Evolutionary conservation across 2,888 invertebrate genomes (phyloP).

Genomic region (Hofmannophila pseudospretella): DNA sequence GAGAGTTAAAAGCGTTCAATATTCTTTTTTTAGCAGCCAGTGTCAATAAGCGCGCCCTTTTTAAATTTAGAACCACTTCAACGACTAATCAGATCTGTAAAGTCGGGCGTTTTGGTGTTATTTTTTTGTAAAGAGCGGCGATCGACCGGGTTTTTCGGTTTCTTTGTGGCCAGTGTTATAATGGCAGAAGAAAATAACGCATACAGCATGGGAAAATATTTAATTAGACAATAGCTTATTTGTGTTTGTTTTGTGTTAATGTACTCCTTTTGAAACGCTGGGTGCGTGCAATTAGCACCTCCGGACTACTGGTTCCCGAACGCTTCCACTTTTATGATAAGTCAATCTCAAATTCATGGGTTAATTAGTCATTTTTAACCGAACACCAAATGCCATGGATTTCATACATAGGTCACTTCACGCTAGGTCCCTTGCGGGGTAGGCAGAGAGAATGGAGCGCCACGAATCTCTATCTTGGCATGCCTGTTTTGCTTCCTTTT

Average conservation of each 20-base stretch:
- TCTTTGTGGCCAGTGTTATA: constrained; percentile 52
- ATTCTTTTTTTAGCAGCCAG: constrained; percentile 39
- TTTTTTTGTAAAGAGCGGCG: constrained; percentile 43
- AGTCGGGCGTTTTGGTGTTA: constrained; percentile 50
- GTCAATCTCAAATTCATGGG: constrained; percentile 49
- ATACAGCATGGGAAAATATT: constrained; percentile 72
- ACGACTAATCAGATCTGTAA: constrained; percentile 72
- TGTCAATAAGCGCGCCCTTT: constrained; percentile 64
- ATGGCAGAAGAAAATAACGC: constrained; percentile 36
- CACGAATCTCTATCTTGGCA: too few relatives aligned
- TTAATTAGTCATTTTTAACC: constrained; percentile 32
- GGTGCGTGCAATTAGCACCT: constrained; percentile 67
- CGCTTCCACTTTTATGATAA: constrained; percentile 50
- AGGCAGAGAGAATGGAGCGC: too few relatives aligned
- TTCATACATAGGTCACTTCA: too few relatives aligned
- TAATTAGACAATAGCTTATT: constrained; percentile 77
- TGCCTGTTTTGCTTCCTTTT: too few relatives aligned
- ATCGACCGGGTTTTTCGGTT: constrained; percentile 40
- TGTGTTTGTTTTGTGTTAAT: constrained; percentile 76
- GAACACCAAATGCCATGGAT: too few relatives aligned
- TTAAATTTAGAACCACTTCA: constrained; percentile 75
- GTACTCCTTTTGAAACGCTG: constrained; percentile 63
- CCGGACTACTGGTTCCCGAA: constrained; percentile 49
- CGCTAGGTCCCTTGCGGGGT: too few relatives aligned
- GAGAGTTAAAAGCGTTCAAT: constrained; percentile 56